Base-by-base conservation (phyloP, 2,888 invertebrate species). In the Galeruca laticollis region DNA sequence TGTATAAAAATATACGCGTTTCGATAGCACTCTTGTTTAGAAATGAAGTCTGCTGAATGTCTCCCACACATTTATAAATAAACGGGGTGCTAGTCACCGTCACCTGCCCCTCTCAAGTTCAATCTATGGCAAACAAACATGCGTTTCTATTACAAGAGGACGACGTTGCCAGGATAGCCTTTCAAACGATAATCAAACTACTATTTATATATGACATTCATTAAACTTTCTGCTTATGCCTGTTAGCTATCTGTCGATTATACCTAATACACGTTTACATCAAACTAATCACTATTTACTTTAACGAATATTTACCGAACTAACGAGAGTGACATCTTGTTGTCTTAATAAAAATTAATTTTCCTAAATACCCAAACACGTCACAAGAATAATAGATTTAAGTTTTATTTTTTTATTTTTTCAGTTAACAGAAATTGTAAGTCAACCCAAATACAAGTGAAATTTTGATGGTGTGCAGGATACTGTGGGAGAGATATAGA, bases 31-130 rank as follows among this genome's bases (percentile, higher is more conserved):
- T 79, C 76, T 79, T 82, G 81, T 82, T 83, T 84, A 81, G 77
- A 81, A 78, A 81, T 78, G 81, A 81, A 80, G 82, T 78, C 84
- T 84, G 84, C 81, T 79, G 79, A 82, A 82, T 83, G 82, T 84
- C 83, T 82, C 81, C 81, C 79, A 79, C 79, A 78, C 79, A 79
- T 79, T 80, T 83, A 83, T 82, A 84, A 83, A 83, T 83, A 84
- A 82, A 82, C 82, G 77, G 80, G 80, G 80, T 81, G 81, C 80
- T 81, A 81, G 77, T 65, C 56, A 68, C 69, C 73, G 76, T 82
- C 81, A 82, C 81, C 80, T 82, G 81, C 81, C 81, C 80, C 80
- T 78, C 80, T 80, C 79, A 33, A 54, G 54, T 54, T 52, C 54
- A 77, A 79, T 82, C 78, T 80, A 81, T 77, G 78, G 76, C 80